phyloP scores from a whole-genome alignment of 2,888 invertebrate genomes.

The Aspidiotus rigidus region DNA sequence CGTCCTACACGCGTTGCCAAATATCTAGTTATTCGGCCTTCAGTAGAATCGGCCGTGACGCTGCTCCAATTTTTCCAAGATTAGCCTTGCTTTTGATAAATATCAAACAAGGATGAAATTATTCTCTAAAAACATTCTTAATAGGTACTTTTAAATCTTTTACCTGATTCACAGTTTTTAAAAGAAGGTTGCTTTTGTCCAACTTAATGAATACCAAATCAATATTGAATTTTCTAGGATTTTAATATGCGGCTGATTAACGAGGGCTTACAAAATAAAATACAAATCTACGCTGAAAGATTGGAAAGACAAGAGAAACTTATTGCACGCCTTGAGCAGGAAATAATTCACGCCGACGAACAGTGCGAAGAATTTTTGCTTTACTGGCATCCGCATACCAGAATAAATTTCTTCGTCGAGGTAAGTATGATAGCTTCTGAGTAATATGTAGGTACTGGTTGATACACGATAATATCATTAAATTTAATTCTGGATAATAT shows the following conservation, averaged over 20 bases:
- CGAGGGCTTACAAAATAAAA: conserved; percentile 35
- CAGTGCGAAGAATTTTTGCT: conserved; percentile 31
- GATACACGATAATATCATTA: too few relatives aligned
- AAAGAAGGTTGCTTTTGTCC: background rate
- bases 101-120: too few relatives aligned
- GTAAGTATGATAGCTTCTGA: background rate
- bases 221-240: conserved; percentile 22
- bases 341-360: conserved; percentile 34
- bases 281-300: conserved; percentile 34
- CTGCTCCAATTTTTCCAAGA: too few relatives aligned
- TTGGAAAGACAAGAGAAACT: conserved; percentile 35
- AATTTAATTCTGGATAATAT: too few relatives aligned
- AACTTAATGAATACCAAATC: background rate
- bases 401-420: conserved; percentile 9
- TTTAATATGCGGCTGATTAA: conserved; percentile 32
- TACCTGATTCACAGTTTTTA: background rate
- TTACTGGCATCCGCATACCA: conserved; percentile 21
- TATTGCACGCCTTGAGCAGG: conserved; percentile 34
- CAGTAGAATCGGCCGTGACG: too few relatives aligned
- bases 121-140: too few relatives aligned
- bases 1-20: too few relatives aligned
- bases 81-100: too few relatives aligned
- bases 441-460: too few relatives aligned
- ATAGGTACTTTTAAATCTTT: too few relatives aligned
- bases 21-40: too few relatives aligned